phyloP scores from a whole-genome alignment of 2,888 invertebrate genomes.

The Scaptomyza cyrtandrae region DNA sequence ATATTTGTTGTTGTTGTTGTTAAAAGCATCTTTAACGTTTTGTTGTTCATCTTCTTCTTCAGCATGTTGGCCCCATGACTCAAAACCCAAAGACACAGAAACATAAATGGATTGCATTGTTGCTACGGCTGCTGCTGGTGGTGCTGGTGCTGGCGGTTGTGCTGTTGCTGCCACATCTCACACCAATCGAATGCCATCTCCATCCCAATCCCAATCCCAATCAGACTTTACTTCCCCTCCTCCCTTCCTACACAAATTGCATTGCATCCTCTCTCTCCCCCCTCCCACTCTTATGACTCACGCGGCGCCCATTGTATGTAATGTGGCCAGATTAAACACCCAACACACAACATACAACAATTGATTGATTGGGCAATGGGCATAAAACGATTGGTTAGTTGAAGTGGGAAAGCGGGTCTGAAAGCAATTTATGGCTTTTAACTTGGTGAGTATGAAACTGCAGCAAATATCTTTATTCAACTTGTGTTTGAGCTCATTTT shows the following conservation, averaged over 20 bases:
- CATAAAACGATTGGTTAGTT: neutral
- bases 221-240: neutral
- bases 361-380: slow-evolving; percentile 50
- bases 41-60: slow-evolving; percentile 24
- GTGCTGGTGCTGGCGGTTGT: neutral
- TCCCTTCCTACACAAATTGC: neutral
- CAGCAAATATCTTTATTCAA: no score
- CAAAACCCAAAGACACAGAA: slow-evolving; percentile 55
- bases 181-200: slow-evolving; percentile 8
- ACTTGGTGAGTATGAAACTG: neutral
- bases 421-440: neutral
- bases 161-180: slow-evolving; percentile 34
- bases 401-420: neutral
- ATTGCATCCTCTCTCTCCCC: neutral
- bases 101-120: slow-evolving; percentile 57
- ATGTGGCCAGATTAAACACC: slow-evolving; percentile 27
- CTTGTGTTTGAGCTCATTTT: no score
- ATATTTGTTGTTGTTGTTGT: slow-evolving; percentile 2
- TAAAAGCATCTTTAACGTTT: neutral
- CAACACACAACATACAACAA: slow-evolving; percentile 13
- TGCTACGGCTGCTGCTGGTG: slow-evolving; percentile 8
- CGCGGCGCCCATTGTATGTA: slow-evolving; percentile 6
- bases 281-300: slow-evolving; percentile 30
- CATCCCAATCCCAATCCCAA: slow-evolving; percentile 7
- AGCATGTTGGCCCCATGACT: slow-evolving; percentile 42